Conservation (phyloP, 2,797 vertebrate species). For the Chaetophractus vellerosus region DNA sequence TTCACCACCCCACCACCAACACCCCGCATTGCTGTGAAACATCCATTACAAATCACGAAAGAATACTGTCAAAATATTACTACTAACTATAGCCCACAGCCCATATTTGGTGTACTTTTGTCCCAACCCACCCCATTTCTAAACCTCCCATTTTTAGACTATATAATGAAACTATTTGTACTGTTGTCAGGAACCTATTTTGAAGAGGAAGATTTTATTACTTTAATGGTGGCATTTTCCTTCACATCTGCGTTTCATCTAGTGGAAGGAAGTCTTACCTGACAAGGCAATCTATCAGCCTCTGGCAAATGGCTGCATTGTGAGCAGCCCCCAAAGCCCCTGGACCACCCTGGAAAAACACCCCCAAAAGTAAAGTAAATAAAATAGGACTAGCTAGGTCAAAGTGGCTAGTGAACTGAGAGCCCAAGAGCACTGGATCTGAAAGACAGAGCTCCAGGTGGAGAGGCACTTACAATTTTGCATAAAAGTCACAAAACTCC, state of each 20-base stretch:
- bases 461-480: slow-evolving; percentile 95
- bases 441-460: neutral
- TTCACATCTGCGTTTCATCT: neutral
- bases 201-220: neutral
- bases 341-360: neutral
- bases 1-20: too few species aligned
- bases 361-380: neutral
- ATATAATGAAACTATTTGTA: neutral
- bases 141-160: neutral
- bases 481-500: slow-evolving; percentile 99
- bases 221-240: neutral
- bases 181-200: neutral
- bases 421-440: neutral
- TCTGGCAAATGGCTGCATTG: neutral
- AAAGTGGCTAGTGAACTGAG: neutral
- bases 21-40: too few species aligned
- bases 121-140: neutral
- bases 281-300: neutral
- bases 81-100: too few species aligned
- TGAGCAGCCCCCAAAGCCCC: neutral
- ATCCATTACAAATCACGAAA: too few species aligned
- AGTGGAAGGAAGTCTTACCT: neutral
- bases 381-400: neutral
- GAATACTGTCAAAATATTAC: too few species aligned
- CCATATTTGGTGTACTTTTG: too few species aligned